Conservation (phyloP, 2,797 vertebrate species). For the Bufotes viridis region DNA sequence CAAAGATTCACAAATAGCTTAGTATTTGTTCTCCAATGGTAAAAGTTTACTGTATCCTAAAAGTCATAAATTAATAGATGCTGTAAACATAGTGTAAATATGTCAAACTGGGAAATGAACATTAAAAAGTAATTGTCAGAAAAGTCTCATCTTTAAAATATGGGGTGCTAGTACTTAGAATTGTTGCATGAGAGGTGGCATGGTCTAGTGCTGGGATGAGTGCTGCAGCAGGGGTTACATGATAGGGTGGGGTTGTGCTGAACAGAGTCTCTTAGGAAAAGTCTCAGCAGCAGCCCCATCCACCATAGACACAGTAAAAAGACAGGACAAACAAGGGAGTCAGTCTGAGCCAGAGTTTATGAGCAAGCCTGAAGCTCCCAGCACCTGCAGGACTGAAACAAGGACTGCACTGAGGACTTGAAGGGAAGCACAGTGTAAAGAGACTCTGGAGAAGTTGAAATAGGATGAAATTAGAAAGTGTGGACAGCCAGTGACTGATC, state of each 20-base stretch:
- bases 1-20: no score
- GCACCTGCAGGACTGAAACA: neutral
- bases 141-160: no score
- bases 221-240: conserved; percentile 26
- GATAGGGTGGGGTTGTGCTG: conserved; percentile 26
- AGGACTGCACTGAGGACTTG: neutral
- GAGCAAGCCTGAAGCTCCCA: conserved; percentile 2
- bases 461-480: conserved; percentile 20
- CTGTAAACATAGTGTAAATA: no score
- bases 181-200: neutral
- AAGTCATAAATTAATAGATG: no score
- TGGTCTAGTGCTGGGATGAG: neutral
- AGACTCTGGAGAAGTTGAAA: neutral
- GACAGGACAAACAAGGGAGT: conserved; percentile 17
- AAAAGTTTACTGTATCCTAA: no score
- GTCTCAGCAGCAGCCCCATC: conserved; percentile 35
- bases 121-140: no score
- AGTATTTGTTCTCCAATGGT: no score
- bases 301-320: conserved; percentile 23
- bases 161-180: no score
- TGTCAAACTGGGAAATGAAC: no score
- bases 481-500: conserved; percentile 21
- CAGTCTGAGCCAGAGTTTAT: neutral
- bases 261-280: conserved; percentile 30
- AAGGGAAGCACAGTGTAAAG: neutral